A percentile compares a stretch with the other conserved stretches of the same genome.
phyloP scores from a whole-genome alignment of 2,888 invertebrate species.

The Zhuqinia jingwanae region DNA sequence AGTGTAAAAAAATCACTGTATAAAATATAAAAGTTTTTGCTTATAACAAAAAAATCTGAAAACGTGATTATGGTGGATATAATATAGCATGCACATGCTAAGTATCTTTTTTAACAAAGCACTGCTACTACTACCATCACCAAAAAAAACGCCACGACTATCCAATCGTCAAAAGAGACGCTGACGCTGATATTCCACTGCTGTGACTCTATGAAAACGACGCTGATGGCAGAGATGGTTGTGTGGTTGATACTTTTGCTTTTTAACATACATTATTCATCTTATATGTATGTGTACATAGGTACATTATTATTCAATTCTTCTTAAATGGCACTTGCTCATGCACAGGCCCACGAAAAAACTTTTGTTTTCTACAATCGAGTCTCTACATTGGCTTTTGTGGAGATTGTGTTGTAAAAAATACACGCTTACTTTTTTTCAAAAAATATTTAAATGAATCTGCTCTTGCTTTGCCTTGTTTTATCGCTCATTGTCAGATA shows the following conservation, averaged over 20 bases:
- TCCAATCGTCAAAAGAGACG: conserved; percentile 23
- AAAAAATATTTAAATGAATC: conserved; percentile 45
- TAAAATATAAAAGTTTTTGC: not conserved
- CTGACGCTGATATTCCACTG: conserved; percentile 32
- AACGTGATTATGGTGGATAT: not conserved
- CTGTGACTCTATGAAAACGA: not conserved
- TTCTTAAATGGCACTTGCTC: conserved; percentile 38
- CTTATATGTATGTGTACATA: not conserved
- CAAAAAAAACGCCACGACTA: conserved; percentile 1
- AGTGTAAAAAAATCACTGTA: conserved; percentile 25
- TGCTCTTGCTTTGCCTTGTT: not conserved
- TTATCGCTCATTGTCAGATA: not conserved
- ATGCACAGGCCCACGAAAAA: not conserved
- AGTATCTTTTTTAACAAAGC: conserved; percentile 16
- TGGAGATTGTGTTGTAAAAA: not conserved
- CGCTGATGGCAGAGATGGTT: not conserved
- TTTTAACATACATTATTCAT: too few relatives aligned
- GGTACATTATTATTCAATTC: conserved; percentile 25
- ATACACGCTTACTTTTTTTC: conserved; percentile 23
- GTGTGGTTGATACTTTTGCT: not conserved
- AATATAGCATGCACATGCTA: not conserved
- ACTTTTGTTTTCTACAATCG: conserved; percentile 8
- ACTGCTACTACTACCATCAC: not conserved
- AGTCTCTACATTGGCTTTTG: not conserved
- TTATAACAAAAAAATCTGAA: conserved; percentile 3